Base-by-base conservation (phyloP, 2,113 vertebrate genomes). In the Alexandromys fortis region DNA sequence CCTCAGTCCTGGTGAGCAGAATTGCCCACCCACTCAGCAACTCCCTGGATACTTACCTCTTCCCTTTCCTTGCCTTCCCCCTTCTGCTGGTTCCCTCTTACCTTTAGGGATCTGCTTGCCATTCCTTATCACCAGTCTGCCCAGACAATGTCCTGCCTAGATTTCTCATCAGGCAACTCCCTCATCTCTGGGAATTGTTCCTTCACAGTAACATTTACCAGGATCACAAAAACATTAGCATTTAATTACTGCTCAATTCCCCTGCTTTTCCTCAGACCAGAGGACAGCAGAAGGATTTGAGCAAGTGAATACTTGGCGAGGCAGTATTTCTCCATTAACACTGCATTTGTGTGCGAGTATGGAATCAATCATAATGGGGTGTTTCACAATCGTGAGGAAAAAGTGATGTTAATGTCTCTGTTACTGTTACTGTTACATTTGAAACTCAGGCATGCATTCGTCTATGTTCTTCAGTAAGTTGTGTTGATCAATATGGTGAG, bases 171-270 rank as follows among this genome's bases (percentile, higher is more conserved):
- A 42, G 52, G 49, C 16, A 33, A 49, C 67, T 65, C 9, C n/a
- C 45, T 97, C 58, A 83, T 82, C 93, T 88, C 58, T 92, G 90
- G 90, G 90, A 87, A 87, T 58, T 65, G 47, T 90, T 88, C 33
- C 75, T 83, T 94, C 68, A 83, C 68, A 86, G 12, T 94, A 91
- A 95, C 67, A 89, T 95, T 94, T 96, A 89, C 73, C 75, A 70
- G 89, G 82, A 76, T 93, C 81, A 94, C 68, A 89, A 61, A 94
- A 97, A 86, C 22, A 82, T 86, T 92, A 82, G 52, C 86, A 82
- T 86, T 92, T 92, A 65, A 81, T 95, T 94, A 93, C 82, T 91
- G 55, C 81, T 95, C 86, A 68, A 26, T 78, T 73, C 55, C 90
- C 49, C 76, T 91, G 68, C 42, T 79, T 92, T 91, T 42, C 52